Conservation (phyloP, 2,888 invertebrate species). For the Chloroclystis v-ata region DNA sequence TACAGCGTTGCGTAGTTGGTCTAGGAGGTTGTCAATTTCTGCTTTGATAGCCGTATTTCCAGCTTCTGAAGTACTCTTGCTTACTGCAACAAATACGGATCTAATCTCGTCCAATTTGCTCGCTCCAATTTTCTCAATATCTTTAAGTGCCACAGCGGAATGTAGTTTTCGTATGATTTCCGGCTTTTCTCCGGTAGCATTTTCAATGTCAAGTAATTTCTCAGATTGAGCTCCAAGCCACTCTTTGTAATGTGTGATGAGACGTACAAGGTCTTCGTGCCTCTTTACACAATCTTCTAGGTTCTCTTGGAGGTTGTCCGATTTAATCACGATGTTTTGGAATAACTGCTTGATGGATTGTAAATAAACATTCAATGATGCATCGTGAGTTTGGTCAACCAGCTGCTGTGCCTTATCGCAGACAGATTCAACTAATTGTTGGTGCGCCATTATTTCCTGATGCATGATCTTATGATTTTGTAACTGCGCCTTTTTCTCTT, state of each 20-base stretch:
- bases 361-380: constrained; percentile 89
- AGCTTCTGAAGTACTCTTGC: constrained; percentile 87
- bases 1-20: constrained; percentile 82
- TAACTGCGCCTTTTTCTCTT: constrained; percentile 93
- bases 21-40: constrained; percentile 84
- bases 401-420: constrained; percentile 95
- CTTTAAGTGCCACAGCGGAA: constrained; percentile 80
- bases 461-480: constrained; percentile 96
- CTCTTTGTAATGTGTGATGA: constrained; percentile 86
- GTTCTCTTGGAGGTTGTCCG: constrained; percentile 89
- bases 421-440: constrained; percentile 91
- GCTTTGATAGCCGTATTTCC: constrained; percentile 85
- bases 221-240: constrained; percentile 90
- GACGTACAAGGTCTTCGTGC: constrained; percentile 87
- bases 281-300: constrained; percentile 91
- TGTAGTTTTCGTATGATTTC: constrained; percentile 87
- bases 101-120: constrained; percentile 83
- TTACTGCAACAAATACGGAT: constrained; percentile 81
- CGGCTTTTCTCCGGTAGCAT: constrained; percentile 89
- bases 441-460: constrained; percentile 95
- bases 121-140: constrained; percentile 81
- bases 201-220: constrained; percentile 88
- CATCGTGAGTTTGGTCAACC: constrained; percentile 93
- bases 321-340: constrained; percentile 91
- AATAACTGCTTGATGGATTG: constrained; percentile 93